Evolutionary conservation across 2,113 vertebrate genomes (phyloP).

Genomic region (Pituophis catenifer): DNA sequence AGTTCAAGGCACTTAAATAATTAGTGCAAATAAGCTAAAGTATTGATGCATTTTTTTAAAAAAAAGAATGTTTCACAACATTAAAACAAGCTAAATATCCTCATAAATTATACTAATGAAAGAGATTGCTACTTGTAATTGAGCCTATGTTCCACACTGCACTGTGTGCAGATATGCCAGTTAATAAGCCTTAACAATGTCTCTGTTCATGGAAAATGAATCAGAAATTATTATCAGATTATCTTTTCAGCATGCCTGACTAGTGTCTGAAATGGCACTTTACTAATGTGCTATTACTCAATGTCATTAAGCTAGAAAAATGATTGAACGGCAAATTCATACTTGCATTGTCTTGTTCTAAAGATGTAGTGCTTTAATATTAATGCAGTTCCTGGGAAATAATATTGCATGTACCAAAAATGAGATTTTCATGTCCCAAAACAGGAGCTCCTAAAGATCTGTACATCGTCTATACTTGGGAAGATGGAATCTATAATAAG

Average conservation of each 20-base stretch:
- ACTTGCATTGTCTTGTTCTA: slow-evolving; percentile 60
- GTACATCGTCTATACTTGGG: neutral
- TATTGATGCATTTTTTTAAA: slow-evolving; percentile 33
- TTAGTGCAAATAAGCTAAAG: slow-evolving; percentile 58
- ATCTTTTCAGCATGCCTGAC: slow-evolving; percentile 78
- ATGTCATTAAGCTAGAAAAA: slow-evolving; percentile 75
- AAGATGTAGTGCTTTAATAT: slow-evolving; percentile 43
- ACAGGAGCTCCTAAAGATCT: slow-evolving; percentile 2
- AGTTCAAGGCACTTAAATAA: slow-evolving; percentile 46
- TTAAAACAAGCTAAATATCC: slow-evolving; percentile 63
- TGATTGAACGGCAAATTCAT: slow-evolving; percentile 79
- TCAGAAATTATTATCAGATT: slow-evolving; percentile 75
- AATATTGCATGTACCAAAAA: slow-evolving; percentile 43
- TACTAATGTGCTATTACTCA: slow-evolving; percentile 82
- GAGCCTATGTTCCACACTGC: slow-evolving; percentile 51
- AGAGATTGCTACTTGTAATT: slow-evolving; percentile 71
- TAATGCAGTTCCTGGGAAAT: slow-evolving; percentile 53
- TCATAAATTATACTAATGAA: slow-evolving; percentile 77
- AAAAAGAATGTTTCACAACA: slow-evolving; percentile 57
- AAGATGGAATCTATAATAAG: neutral
- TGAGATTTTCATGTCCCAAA: slow-evolving; percentile 14
- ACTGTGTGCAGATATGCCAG: slow-evolving; percentile 72
- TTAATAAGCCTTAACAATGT: slow-evolving; percentile 77
- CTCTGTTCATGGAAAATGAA: slow-evolving; percentile 78
- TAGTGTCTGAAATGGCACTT: slow-evolving; percentile 76